A percentile compares a stretch with the other conserved stretches of the same genome.
phyloP scores from a whole-genome alignment of 2,888 invertebrate genomes.

The Sarcophaga carnaria region DNA sequence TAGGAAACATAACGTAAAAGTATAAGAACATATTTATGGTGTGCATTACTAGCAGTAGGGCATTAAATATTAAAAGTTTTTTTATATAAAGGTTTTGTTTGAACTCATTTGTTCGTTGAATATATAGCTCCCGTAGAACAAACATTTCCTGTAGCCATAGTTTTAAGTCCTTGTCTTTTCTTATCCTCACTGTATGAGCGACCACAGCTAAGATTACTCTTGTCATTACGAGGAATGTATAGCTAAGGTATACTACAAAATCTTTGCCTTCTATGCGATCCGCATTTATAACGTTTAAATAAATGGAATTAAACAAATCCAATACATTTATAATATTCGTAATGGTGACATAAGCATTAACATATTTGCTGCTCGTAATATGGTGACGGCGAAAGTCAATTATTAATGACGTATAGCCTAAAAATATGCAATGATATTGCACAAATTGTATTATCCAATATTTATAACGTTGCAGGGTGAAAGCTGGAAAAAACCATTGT shows the following conservation, averaged over 20 bases:
- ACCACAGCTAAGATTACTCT: neutral
- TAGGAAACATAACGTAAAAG: neutral
- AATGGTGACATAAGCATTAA: neutral
- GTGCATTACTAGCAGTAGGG: neutral
- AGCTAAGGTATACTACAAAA: neutral
- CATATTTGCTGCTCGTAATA: neutral
- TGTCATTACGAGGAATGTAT: neutral
- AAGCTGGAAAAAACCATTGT: neutral
- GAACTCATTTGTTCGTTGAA: neutral
- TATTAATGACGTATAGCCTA: neutral
- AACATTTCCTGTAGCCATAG: constrained; percentile 10
- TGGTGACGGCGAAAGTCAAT: constrained; percentile 6
- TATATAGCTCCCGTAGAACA: neutral
- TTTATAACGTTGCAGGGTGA: neutral
- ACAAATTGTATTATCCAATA: neutral
- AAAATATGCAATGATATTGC: neutral
- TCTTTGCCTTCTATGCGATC: no score
- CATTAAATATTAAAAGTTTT: neutral
- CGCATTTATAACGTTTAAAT: neutral
- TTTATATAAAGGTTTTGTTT: neutral
- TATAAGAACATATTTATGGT: neutral
- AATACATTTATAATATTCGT: neutral
- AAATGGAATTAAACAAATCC: neutral
- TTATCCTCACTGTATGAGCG: neutral
- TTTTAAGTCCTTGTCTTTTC: neutral